Evolutionary conservation across 2,888 invertebrate species (phyloP), one percentile per base, ranked within the genome.

Genomic region (Congeria kusceri): DNA sequence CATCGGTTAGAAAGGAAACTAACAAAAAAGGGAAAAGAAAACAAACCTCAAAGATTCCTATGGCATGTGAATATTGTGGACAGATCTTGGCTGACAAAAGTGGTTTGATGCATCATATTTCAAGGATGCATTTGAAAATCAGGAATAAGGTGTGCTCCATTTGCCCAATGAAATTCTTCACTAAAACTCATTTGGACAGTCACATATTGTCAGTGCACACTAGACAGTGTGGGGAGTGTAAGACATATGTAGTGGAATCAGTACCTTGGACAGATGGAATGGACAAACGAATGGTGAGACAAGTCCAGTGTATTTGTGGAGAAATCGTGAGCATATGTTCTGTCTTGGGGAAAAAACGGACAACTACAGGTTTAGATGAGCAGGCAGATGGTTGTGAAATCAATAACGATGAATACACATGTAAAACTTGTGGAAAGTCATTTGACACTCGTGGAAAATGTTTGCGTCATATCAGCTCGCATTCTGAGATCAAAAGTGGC

Each of bases 131-230:
- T 39, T 62, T 74, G 18, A 66, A 62, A 49, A 9, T 20, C 9
- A 62, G 46, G 44, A 66, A 74, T 23, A 61, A 47, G 23, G 25
- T 23, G 0, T 74, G 74, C 62, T 15, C 29, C 25, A 74, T 74
- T 53, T 74, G 74, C 46, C 29, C 18, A 20, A 67, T 62, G 27
- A 47, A 25, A 15, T 74, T 66, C 62, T 67, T 56, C 46, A 62
- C 66, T 0, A 62, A 29, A 4, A 53, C 66, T 7, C 66, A 61
- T 20, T 39, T 53, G 23, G 69, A 69, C 11, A 62, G 57, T 27
- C 75, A 75, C 47, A 64, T 57, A 49, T 46, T 32, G 1, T 39
- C 58, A 1, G 49, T 75, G 23, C 75, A 75, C 27, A 69, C 57
- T 1, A 59, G 49, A 49, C 49, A 47, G 15, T 75, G 75, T 64